Evolutionary conservation across 2,797 vertebrate genomes (phyloP).

Genomic region (Macropus fuliginosus): DNA sequence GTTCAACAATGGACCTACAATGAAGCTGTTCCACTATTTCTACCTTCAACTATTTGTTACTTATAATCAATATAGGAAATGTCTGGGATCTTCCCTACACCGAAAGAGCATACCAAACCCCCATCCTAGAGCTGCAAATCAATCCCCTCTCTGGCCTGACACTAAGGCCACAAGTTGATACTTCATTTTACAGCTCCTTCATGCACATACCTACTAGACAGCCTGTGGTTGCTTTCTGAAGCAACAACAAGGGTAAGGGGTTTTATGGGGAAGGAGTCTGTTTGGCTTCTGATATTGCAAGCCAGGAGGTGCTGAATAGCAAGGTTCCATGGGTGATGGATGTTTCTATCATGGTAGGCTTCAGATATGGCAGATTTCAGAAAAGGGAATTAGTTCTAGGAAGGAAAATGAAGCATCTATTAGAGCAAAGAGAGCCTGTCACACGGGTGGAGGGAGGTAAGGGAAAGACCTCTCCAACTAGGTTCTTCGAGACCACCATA

Average conservation of each 20-base stretch:
- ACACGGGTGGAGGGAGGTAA: background rate
- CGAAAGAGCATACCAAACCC: background rate
- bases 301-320: background rate
- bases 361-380: background rate
- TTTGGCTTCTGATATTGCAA: background rate
- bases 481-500: background rate
- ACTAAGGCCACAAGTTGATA: background rate
- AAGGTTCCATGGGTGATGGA: background rate
- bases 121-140: background rate
- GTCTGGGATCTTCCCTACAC: background rate
- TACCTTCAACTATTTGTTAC: background rate
- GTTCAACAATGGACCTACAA: background rate
- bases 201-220: background rate
- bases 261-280: background rate
- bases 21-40: background rate
- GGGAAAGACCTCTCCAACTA: background rate
- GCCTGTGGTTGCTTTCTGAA: background rate
- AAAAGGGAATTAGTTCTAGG: background rate
- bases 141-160: background rate
- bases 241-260: background rate
- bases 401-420: background rate
- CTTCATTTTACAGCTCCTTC: background rate
- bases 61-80: background rate
- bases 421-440: background rate
- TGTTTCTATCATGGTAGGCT: background rate